Percentiles rank a stretch among this genome's conserved stretches.
Evolutionary conservation across 2,797 vertebrate species (phyloP).

Genomic region (Melanotaenia nigrans): DNA sequence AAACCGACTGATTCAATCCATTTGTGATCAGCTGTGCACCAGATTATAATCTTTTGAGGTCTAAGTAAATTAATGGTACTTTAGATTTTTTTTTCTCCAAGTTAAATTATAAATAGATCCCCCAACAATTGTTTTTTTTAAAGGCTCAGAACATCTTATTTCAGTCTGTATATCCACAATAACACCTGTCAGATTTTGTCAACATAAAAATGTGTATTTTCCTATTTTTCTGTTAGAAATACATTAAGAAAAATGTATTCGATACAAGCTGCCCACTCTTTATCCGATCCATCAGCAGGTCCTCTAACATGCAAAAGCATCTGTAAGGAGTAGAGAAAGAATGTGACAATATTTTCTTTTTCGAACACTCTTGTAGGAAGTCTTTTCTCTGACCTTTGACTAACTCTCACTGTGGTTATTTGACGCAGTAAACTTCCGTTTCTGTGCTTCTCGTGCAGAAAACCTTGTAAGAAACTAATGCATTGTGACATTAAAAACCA

Average conservation of each 20-base stretch:
- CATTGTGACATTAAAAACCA: conserved; percentile 36
- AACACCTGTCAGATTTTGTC: neutral
- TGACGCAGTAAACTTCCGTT: neutral
- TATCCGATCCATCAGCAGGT: neutral
- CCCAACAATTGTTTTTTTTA: conserved; percentile 6
- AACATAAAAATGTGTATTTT: conserved; percentile 5
- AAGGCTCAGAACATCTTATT: conserved; percentile 15
- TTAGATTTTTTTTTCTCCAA: neutral
- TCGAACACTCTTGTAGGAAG: neutral
- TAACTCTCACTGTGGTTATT: neutral
- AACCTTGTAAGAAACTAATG: conserved; percentile 11
- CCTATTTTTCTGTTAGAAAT: conserved; percentile 6
- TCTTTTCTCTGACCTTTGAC: conserved; percentile 19
- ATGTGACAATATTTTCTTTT: neutral
- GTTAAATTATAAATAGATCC: neutral
- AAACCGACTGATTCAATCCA: neutral
- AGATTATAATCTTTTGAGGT: neutral
- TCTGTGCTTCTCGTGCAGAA: neutral
- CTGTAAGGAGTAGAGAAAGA: neutral
- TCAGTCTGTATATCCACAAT: neutral
- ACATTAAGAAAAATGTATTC: neutral
- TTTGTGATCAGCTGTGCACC: neutral
- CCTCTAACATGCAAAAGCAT: neutral
- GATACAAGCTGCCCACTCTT: neutral
- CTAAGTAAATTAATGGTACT: neutral